Evolutionary conservation across 2,888 invertebrate species (phyloP), one percentile per base, ranked within the genome.

Genomic region (Limnephilus rhombicus): DNA sequence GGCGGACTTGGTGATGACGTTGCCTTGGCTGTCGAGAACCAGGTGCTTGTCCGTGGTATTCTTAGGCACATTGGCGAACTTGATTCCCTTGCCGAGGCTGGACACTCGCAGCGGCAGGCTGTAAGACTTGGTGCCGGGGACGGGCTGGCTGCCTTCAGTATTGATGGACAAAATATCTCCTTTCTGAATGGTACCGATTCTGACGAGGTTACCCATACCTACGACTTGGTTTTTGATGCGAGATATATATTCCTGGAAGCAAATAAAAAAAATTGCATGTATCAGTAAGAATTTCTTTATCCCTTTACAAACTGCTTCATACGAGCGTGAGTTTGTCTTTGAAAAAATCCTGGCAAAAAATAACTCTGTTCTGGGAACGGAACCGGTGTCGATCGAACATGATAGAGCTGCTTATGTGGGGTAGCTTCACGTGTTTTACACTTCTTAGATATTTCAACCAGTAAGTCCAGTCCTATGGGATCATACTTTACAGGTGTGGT

Each of bases 201-300:
- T 95, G 4, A 97, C 97, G 18, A 98, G 97, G 94, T 96, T 97
- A 91, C 98, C 98, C 96, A 98, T 97, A 9, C 98, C 98, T 29
- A 97, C 97, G 92, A 97, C 98, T 95, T 97, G 97, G 90, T 97
- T 97, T 94, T 97, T 97, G 94, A 98, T 96, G 92, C 96, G 95
- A 7, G 95, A 95, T 87, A 96, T 96, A 94, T 96, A 96, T 95
- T 96, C 96, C 96, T 96, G 95, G 89, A 95, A 94, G 93, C 92
- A 92, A 91, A 92, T 80, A 92, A 82, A 41, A 85, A 24, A 9
- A 68, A 24, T 1, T 9, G 53, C 53, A 68, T 5, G 18, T 68
- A 68, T 5, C 24, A 68, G 53, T 68, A 68, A 68, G 4, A 68
- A 68, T 68, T 24, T 68, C 53, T 68, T 13, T 15, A 45, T 45